Percentiles rank a stretch among this genome's conserved stretches.
These are phyloP conservation scores for Sinelater perroti DNA, from an alignment of 2,888 invertebrate genomes.

Conservation along the genomic window DNA sequence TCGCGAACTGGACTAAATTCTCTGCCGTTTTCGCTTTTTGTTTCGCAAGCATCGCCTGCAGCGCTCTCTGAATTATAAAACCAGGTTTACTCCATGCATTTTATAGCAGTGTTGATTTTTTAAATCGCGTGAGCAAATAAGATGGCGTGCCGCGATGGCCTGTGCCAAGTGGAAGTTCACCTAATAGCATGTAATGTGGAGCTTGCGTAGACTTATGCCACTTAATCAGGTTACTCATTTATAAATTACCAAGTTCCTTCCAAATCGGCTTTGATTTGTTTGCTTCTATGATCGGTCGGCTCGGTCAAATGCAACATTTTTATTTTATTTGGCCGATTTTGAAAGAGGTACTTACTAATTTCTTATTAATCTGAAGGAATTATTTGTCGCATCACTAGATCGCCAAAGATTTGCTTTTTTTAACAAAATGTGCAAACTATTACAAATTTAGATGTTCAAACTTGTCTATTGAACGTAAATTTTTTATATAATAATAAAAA, in stretches of 20 bases:
- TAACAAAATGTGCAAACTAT: no score
- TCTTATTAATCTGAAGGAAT: no score
- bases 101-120: slow-evolving; percentile 31
- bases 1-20: no score
- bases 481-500: no score
- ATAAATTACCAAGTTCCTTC: slow-evolving; percentile 21
- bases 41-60: not conserved
- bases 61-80: not conserved
- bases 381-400: no score
- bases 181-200: slow-evolving; percentile 22
- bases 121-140: slow-evolving; percentile 33
- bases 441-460: no score
- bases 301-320: not conserved
- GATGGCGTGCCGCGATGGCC: slow-evolving; percentile 23
- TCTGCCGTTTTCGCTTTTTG: not conserved
- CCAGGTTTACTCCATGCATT: slow-evolving; percentile 18
- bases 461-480: no score
- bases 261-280: slow-evolving; percentile 22
- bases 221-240: slow-evolving; percentile 20
- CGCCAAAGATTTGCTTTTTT: no score
- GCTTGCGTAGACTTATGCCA: slow-evolving; percentile 15
- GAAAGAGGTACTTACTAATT: no score
- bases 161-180: slow-evolving; percentile 23
- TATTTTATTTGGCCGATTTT: no score
- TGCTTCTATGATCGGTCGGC: not conserved